These are phyloP conservation scores for Glossophaga mutica DNA, from an alignment of 2,797 vertebrate genomes.

Conservation along the genomic window DNA sequence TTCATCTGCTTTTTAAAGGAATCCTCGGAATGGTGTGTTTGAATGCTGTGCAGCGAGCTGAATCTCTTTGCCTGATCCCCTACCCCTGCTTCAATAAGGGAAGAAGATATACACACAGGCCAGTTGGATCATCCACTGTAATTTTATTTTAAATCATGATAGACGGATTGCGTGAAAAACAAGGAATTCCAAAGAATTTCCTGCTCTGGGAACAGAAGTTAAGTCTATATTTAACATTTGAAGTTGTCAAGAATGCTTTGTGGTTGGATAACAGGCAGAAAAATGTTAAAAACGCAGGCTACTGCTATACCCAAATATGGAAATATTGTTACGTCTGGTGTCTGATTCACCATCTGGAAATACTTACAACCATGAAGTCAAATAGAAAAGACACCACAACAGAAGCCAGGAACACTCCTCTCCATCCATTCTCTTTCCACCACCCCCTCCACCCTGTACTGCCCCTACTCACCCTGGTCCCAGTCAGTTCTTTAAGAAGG, in stretches of 20 bases:
- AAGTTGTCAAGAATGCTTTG: constrained; percentile 98
- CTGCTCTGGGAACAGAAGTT: constrained; percentile 91
- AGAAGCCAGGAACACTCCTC: constrained; percentile 84
- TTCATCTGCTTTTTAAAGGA: constrained; percentile 80
- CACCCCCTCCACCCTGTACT: neutral
- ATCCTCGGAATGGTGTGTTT: constrained; percentile 83
- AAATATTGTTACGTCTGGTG: constrained; percentile 98
- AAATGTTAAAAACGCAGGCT: constrained; percentile 99
- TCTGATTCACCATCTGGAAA: constrained; percentile 96
- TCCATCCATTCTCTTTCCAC: constrained; percentile 44
- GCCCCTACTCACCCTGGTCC: neutral
- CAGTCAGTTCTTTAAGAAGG: constrained; percentile 45
- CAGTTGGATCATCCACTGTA: constrained; percentile 84
- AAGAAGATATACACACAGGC: constrained; percentile 80
- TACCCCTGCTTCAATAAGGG: constrained; percentile 61
- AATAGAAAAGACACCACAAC: constrained; percentile 90
- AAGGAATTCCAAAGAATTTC: constrained; percentile 93
- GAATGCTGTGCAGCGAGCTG: constrained; percentile 76
- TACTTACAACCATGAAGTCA: constrained; percentile 87
- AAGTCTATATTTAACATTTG: constrained; percentile 94
- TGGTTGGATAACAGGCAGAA: constrained; percentile 95
- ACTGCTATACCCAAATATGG: constrained; percentile 99
- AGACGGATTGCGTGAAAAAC: constrained; percentile 94
- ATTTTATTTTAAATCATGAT: constrained; percentile 85
- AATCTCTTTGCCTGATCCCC: constrained; percentile 60